Base-by-base conservation (phyloP, 1,140 invertebrate species). In the Cepaea nemoralis region DNA sequence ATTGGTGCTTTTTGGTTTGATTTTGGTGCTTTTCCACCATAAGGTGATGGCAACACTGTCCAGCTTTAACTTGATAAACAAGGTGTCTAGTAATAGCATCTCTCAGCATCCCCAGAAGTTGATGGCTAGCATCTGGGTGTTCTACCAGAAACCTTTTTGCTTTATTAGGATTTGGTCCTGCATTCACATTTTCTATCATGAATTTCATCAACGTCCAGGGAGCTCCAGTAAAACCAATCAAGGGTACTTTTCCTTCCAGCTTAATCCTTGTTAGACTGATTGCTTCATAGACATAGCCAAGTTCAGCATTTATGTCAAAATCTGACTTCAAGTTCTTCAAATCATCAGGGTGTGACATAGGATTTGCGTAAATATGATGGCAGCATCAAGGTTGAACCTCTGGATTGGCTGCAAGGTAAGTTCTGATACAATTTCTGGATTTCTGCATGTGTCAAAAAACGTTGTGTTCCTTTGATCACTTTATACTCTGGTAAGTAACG, bases 171-270 rank as follows among this genome's bases (percentile, higher is more conserved):
- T 97, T 98, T 91, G 96, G 96, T 22, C 87, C 85, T 33, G 87
- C 86, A 24, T 97, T 96, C 35, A 96, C 96, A 81, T 97, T 98
- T 94, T 99, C 97, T 84, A 99, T 96, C 98, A 99, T 99, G 87
- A 99, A 99, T 76, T 95, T 95, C 96, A 99, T 97, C 69, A 99
- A 91, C 2, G 98, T 99, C 95, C 98, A 99, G 95, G 97, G 50
- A 22, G n/a, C 19, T 55, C 50, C 50, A 84, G 94, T 94, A 87
- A 99, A 99, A 5, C 98, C 98, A 91, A 99, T 95, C 35, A 99
- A 92, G 2, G 97, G 97, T 59, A 98, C 97, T 93, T 95, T 95
- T 59, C 98, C 98, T 76, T 98, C 93, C 76, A 99, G 92, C 88
- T 94, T 94, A 78, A 96, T 94, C 85, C 98, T 94, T 69, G 98